Conservation (phyloP, 2,113 vertebrate species). For the Prolemur simus region DNA sequence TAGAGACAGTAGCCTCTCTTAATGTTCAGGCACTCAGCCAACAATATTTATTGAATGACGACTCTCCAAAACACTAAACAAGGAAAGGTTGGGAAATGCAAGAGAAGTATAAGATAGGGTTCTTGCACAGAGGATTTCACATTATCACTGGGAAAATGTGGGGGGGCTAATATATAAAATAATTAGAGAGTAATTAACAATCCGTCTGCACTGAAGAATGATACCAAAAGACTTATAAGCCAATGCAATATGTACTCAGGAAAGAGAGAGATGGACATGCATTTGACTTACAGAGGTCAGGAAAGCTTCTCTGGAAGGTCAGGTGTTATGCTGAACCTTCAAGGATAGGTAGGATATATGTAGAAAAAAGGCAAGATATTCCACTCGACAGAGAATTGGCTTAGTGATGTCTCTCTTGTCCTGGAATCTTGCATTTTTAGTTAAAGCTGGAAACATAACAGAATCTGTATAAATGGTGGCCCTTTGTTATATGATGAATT, state of each 20-base stretch:
- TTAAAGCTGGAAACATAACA: conserved; percentile 36
- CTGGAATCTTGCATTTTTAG: not conserved
- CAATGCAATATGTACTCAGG: not conserved
- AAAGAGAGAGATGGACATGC: not conserved
- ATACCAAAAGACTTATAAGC: not conserved
- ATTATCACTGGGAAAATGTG: not conserved
- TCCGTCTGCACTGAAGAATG: not conserved
- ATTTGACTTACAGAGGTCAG: not conserved
- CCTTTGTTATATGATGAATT: not conserved
- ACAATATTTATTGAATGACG: not conserved
- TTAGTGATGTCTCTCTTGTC: not conserved
- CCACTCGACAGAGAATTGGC: not conserved
- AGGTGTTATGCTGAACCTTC: not conserved
- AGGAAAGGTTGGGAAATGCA: not conserved
- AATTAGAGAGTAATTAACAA: not conserved
- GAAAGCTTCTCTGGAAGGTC: not conserved
- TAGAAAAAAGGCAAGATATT: not conserved
- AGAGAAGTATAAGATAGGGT: not conserved
- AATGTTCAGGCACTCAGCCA: not conserved
- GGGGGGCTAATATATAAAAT: not conserved
- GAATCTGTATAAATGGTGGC: not conserved
- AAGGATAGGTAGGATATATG: not conserved
- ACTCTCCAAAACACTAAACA: not conserved
- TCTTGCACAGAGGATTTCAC: not conserved
- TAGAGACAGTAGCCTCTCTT: not conserved